phyloP scores from a whole-genome alignment of 2,888 invertebrate species.

The Cotesia congregata region DNA sequence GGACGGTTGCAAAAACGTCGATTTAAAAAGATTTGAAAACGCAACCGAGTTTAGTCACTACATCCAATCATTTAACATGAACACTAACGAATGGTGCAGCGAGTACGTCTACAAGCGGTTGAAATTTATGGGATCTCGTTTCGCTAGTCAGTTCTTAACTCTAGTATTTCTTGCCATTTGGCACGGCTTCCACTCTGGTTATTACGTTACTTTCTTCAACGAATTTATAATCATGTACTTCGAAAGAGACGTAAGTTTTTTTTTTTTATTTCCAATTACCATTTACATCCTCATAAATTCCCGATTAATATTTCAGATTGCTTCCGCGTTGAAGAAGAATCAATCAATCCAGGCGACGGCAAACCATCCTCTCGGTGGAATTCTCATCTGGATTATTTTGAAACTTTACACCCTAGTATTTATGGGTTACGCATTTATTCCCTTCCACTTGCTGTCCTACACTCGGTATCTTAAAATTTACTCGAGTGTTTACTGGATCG shows the following conservation, averaged over 20 bases:
- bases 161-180: conserved; percentile 92
- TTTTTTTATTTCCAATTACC: not conserved
- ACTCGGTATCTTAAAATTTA: conserved; percentile 79
- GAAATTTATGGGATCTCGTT: conserved; percentile 82
- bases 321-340: conserved; percentile 73
- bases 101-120: conserved; percentile 95
- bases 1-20: conserved; percentile 93
- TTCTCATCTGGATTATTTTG: conserved; percentile 73
- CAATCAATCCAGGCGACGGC: conserved; percentile 71
- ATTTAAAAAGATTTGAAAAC: conserved; percentile 84
- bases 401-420: conserved; percentile 84
- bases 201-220: conserved; percentile 92
- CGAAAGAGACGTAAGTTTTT: conserved; percentile 82
- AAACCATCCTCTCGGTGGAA: conserved; percentile 67
- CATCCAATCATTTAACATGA: conserved; percentile 93
- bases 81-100: conserved; percentile 95
- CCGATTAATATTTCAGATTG: conserved; percentile 70
- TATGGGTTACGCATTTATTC: conserved; percentile 86
- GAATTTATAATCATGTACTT: conserved; percentile 90
- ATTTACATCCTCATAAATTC: conserved; percentile 5
- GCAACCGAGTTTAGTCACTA: conserved; percentile 89
- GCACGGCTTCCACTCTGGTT: conserved; percentile 96
- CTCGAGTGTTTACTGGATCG: conserved; percentile 77
- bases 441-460: conserved; percentile 81
- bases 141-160: conserved; percentile 85